Evolutionary conservation across 2,797 vertebrate species (phyloP), one percentile per base, ranked within the genome.

Genomic region (Ctenopoma kingsleyae): DNA sequence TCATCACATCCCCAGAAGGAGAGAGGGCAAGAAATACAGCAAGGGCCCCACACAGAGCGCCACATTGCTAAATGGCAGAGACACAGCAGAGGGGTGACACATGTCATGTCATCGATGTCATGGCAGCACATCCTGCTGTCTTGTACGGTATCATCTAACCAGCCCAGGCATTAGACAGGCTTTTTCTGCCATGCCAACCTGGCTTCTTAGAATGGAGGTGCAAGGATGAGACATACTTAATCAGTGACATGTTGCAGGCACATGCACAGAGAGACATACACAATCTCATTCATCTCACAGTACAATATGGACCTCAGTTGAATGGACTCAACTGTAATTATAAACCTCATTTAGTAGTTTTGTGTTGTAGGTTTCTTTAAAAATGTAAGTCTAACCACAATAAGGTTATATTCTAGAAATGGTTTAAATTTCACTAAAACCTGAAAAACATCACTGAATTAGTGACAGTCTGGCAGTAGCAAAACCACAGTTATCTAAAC

Each of bases 31-130:
- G 60, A 76, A 80, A 66, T 35, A 36, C 67, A 68, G 70, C 44
- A 27, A 65, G 60, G 71, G 68, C 68, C 80, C 70, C 54, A 60
- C 55, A 56, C 20, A 1, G 71, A 68, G 86, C 20, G 38, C 46
- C 73, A 62, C 65, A 19, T 40, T 46, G 16, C 61, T 85, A 82
- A 88, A 87, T 64, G 90, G 80, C 84, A 81, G 67, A 46, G 65
- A 84, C 76, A 78, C 80, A 57, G 90, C 76, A 10, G 76, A 76
- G 70, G 83, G 84, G 83, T 81, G 87, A 89, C 83, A 78, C 78
- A 6, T 56, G 51, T 81, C 62, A 62, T 89, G 90, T 90, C 89
- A 89, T 81, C 55, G 58, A 82, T 91, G 90, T 89, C 87, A 89
- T 35, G 83, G 84, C 67, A 54, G 62, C 50, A 17, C 53, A 38